These are phyloP conservation scores for Odontophorus gujanensis DNA, from an alignment of 2,113 vertebrate genomes.

Conservation along the genomic window DNA sequence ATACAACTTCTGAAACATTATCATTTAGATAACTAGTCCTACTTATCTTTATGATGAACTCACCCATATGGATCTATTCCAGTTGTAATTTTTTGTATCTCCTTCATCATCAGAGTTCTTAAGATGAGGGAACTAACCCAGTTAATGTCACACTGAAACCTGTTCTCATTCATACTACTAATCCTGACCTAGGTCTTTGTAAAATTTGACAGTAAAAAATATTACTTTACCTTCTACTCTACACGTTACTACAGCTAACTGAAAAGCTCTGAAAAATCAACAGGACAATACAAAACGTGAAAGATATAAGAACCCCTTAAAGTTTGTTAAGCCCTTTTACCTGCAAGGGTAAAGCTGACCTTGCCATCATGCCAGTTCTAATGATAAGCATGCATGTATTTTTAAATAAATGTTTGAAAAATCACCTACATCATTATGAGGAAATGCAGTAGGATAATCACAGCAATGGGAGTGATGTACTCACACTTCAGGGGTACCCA, in stretches of 20 bases:
- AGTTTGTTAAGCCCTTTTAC: not conserved
- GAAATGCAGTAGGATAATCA: not conserved
- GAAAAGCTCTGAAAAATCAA: not conserved
- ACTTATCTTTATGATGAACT: not conserved
- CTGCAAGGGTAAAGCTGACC: not conserved
- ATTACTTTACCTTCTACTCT: not conserved
- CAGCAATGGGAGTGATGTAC: not conserved
- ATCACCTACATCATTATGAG: not conserved
- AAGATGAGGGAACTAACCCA: not conserved
- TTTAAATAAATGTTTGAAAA: not conserved
- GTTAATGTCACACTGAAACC: not conserved
- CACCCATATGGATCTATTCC: not conserved
- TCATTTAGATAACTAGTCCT: not conserved
- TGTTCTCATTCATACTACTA: not conserved
- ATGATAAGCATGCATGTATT: not conserved
- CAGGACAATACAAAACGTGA: not conserved
- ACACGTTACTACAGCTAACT: not conserved
- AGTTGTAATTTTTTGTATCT: not conserved
- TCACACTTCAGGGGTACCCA: not conserved
- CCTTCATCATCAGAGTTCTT: not conserved
- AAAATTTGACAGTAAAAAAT: not conserved
- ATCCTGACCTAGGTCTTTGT: not conserved
- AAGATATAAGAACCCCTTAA: not conserved
- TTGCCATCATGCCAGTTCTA: not conserved
- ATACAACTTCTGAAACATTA: not conserved